Evolutionary conservation across 2,888 invertebrate species (phyloP).

Genomic region (Panzeria rudis): DNA sequence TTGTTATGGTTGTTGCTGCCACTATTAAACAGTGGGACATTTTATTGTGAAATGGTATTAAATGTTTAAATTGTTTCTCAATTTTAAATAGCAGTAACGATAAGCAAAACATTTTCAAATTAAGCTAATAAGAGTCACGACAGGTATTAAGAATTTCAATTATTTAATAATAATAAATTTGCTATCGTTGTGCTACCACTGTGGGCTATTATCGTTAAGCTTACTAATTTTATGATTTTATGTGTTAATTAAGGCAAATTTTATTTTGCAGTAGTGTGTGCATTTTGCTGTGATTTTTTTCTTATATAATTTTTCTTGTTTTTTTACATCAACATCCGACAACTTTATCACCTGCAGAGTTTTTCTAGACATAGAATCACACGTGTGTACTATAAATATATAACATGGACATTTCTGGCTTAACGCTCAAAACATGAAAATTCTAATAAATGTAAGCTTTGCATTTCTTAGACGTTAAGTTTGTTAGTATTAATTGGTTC

Average conservation of each 20-base stretch:
- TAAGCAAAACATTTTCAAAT: neutral
- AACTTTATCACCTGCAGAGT: slow-evolving; percentile 58
- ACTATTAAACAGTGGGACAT: neutral
- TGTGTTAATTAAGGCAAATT: slow-evolving; percentile 46
- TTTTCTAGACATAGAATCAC: slow-evolving; percentile 22
- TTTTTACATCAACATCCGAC: slow-evolving; percentile 32
- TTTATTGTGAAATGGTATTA: neutral
- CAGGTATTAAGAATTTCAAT: neutral
- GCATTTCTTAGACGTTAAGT: too few species aligned
- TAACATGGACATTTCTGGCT: too few species aligned
- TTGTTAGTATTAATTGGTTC: too few species aligned
- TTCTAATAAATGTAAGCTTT: too few species aligned
- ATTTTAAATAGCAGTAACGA: neutral
- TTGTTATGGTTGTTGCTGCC: neutral
- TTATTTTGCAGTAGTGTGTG: neutral
- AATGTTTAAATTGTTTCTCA: neutral
- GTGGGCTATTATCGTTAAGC: neutral
- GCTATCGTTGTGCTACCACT: neutral
- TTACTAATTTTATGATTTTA: slow-evolving; percentile 39
- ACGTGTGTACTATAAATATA: neutral
- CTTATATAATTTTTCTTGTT: neutral
- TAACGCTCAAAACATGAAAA: too few species aligned
- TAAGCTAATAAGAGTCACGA: neutral
- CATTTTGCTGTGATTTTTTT: neutral
- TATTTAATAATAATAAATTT: neutral